phyloP scores from a whole-genome alignment of 1,140 invertebrate genomes.

The Micrasema longulum region DNA sequence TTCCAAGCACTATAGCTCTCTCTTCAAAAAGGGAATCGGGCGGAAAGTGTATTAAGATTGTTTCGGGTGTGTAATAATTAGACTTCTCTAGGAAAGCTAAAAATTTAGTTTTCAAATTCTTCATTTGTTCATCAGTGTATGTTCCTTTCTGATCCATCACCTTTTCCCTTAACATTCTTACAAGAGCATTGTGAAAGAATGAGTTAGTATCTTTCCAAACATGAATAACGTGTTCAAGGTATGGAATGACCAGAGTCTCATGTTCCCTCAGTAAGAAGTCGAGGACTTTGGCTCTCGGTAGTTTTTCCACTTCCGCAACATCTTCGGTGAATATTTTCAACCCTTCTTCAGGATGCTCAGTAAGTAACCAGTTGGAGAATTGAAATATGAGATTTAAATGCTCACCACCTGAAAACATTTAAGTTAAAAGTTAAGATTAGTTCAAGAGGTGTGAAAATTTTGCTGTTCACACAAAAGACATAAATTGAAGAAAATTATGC shows the following conservation, averaged over 20 bases:
- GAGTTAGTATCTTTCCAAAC: constrained; percentile 89
- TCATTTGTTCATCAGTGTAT: constrained; percentile 69
- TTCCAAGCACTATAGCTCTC: constrained; percentile 90
- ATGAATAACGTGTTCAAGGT: constrained; percentile 94
- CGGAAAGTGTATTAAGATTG: constrained; percentile 89
- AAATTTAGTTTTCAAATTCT: constrained; percentile 81
- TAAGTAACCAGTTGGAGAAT: constrained; percentile 94
- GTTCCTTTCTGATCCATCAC: constrained; percentile 70
- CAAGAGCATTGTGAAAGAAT: constrained; percentile 90
- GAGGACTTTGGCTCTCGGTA: constrained; percentile 89
- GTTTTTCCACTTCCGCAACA: constrained; percentile 85
- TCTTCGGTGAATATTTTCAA: constrained; percentile 96
- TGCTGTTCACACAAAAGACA: too few relatives aligned
- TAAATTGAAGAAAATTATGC: too few relatives aligned
- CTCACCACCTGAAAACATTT: constrained; percentile 73
- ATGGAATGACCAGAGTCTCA: constrained; percentile 86
- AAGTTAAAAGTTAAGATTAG: constrained; percentile 8
- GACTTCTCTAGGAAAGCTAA: constrained; percentile 89
- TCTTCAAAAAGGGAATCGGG: constrained; percentile 91
- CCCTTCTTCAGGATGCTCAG: constrained; percentile 88
- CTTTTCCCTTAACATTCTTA: constrained; percentile 82
- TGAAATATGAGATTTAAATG: constrained; percentile 93
- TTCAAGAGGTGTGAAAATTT: too few relatives aligned
- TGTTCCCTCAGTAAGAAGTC: constrained; percentile 89
- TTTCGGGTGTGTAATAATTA: constrained; percentile 85